Base-by-base conservation (phyloP, 2,113 vertebrate genomes). In the Burhinus oedicnemus region DNA sequence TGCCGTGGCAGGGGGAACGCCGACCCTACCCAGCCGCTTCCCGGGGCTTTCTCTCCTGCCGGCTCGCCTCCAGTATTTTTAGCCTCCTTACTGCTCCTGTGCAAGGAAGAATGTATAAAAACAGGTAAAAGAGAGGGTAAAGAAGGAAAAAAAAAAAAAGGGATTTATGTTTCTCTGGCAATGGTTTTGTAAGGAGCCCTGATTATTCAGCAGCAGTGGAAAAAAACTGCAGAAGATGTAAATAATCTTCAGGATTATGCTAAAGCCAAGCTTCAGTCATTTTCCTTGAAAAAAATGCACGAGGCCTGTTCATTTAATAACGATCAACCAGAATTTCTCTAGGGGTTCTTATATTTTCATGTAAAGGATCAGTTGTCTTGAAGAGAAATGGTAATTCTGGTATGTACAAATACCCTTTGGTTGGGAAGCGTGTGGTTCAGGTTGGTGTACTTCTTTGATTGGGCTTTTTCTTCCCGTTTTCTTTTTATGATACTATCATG, bases 201-300 rank as follows among this genome's bases (percentile, higher is more conserved):
- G 90, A 81, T 94, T 89, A 85, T 95, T 94, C 91, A 92, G 64
- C 77, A 95, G 89, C 65, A 68, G 62, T 89, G 82, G 95, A 90
- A 94, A 72, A 95, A 93, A 96, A 76, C 58, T 74, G 72, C 17
- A 64, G 89, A 82, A 81, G 76, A 95, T 92, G 79, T 95, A 96
- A 96, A 92, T 93, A 96, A 94, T 93, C 82, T 87, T 77, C 42
- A 62, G 90, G 85, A 92, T 95, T 97, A 92, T 81, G 78, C 54
- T 94, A 88, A 96, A 94, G 93, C 97, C 95, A 95, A 75, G 75
- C 75, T 95, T 93, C 91, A 90, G 84, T 91, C 89, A 44, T 93
- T 89, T 95, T 80, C 85, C 30, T 80, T 82, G 65, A 8, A 54
- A 75, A 80, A 78, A 80, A 61, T 4, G 66, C 36, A 58, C 3